phyloP scores from a whole-genome alignment of 2,797 vertebrate species.

The Rhyacichthys aspro region DNA sequence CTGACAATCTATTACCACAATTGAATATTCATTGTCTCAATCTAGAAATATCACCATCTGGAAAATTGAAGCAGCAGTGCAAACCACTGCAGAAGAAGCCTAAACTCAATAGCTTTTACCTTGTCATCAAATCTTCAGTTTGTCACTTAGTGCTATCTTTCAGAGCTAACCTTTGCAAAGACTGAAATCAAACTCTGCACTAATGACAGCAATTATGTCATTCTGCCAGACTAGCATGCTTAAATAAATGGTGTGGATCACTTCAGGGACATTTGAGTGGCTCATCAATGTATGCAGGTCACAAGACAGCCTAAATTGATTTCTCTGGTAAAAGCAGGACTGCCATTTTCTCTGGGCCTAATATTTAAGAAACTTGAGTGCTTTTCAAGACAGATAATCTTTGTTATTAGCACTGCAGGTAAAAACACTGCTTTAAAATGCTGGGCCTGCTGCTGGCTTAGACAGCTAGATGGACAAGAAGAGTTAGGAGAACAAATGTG shows the following conservation, averaged over 20 bases:
- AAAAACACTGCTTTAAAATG: conserved; percentile 45
- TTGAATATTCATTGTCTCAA: background rate
- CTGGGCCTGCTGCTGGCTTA: conserved; percentile 12
- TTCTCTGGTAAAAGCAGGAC: conserved; percentile 44
- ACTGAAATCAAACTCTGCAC: conserved; percentile 43
- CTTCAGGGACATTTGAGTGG: conserved; percentile 9
- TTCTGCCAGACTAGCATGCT: conserved; percentile 26
- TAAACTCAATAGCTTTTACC: conserved; percentile 13
- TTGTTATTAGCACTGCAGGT: conserved; percentile 49
- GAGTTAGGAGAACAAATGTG: background rate
- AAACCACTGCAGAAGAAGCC: background rate
- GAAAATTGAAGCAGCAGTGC: too few species aligned
- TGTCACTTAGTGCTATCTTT: conserved; percentile 14
- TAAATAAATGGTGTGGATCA: conserved; percentile 37
- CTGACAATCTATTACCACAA: background rate
- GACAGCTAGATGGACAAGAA: conserved; percentile 16
- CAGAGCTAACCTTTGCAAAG: conserved; percentile 36
- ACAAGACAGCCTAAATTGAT: conserved; percentile 40
- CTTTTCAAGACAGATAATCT: conserved; percentile 47
- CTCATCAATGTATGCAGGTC: conserved; percentile 35
- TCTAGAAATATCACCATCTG: background rate
- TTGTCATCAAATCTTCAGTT: conserved; percentile 37
- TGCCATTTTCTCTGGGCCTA: conserved; percentile 40
- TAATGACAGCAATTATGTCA: conserved; percentile 56
- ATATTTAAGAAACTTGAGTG: conserved; percentile 52